Evolutionary conservation across 2,797 vertebrate species (phyloP).

Genomic region (Parotocinclus haroldoi): DNA sequence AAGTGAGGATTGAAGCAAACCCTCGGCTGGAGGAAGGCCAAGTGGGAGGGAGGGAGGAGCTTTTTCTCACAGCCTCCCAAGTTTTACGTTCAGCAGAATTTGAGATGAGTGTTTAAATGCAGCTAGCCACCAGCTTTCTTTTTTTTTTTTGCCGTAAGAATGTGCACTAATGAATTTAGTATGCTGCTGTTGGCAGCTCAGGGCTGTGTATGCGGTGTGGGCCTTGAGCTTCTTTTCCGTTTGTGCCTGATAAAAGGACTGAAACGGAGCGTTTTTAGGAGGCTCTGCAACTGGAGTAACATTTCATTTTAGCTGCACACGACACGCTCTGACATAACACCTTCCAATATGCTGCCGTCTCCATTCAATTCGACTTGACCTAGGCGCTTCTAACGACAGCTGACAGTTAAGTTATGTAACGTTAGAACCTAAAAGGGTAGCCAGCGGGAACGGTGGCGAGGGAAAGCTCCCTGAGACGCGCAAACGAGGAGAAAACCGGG

Average conservation of each 20-base stretch:
- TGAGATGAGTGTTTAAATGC: conserved; percentile 72
- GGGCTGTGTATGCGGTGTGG: conserved; percentile 8
- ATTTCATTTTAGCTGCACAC: background rate
- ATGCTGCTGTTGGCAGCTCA: conserved; percentile 57
- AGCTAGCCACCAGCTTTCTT: conserved; percentile 49
- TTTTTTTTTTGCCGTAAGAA: conserved; percentile 62
- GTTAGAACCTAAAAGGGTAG: too few species aligned
- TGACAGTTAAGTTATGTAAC: too few species aligned
- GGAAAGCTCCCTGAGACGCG: too few species aligned
- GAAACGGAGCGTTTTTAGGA: conserved; percentile 11
- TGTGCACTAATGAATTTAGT: conserved; percentile 67
- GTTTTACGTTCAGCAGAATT: conserved; percentile 69
- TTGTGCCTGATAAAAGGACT: conserved; percentile 57
- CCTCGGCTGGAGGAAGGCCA: conserved; percentile 31
- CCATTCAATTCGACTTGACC: too few species aligned
- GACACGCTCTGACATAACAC: background rate
- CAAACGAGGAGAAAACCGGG: too few species aligned
- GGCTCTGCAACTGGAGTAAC: background rate
- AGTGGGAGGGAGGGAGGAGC: conserved; percentile 39
- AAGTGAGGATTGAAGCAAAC: conserved; percentile 23
- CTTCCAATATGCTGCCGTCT: background rate
- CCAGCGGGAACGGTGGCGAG: too few species aligned
- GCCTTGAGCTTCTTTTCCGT: conserved; percentile 36
- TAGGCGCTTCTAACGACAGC: too few species aligned
- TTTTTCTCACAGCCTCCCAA: conserved; percentile 62